Percentiles rank a stretch among this genome's conserved stretches.
These are phyloP conservation scores for Archivesica marissinica DNA, from an alignment of 1,140 invertebrate genomes.

Conservation along the genomic window DNA sequence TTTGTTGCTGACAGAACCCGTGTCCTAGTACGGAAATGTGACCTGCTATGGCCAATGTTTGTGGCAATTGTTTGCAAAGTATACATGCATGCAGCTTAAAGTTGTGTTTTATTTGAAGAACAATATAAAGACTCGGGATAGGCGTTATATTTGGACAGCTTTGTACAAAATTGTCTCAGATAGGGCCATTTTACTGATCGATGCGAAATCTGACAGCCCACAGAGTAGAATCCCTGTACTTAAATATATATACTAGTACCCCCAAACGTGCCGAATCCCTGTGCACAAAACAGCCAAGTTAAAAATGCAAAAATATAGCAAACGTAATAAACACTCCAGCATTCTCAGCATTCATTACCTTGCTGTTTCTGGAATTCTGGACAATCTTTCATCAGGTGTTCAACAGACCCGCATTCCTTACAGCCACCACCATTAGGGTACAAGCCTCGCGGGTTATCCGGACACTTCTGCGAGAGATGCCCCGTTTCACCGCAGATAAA, in stretches of 20 bases:
- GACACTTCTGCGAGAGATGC: conserved; percentile 84
- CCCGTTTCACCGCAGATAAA: conserved; percentile 84
- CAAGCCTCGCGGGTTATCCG: conserved; percentile 88
- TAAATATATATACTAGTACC: neutral
- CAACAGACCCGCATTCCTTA: conserved; percentile 92
- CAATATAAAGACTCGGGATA: too few species aligned
- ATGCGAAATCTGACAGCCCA: too few species aligned
- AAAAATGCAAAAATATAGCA: neutral
- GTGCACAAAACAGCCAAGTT: neutral
- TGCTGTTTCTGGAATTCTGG: conserved; percentile 84
- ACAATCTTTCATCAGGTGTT: conserved; percentile 94
- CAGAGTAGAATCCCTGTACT: too few species aligned
- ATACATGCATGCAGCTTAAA: too few species aligned
- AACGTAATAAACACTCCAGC: too few species aligned
- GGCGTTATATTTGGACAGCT: too few species aligned
- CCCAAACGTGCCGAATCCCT: neutral
- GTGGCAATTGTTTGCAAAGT: neutral
- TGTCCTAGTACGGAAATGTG: too few species aligned
- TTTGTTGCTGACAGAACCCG: too few species aligned
- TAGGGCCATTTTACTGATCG: too few species aligned
- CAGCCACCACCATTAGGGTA: conserved; percentile 94
- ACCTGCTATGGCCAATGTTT: too few species aligned
- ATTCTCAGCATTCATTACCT: conserved; percentile 63
- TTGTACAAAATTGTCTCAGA: too few species aligned
- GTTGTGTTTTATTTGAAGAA: too few species aligned